These are phyloP conservation scores for Natator depressus DNA, from an alignment of 2,113 vertebrate species.

Conservation along the genomic window DNA sequence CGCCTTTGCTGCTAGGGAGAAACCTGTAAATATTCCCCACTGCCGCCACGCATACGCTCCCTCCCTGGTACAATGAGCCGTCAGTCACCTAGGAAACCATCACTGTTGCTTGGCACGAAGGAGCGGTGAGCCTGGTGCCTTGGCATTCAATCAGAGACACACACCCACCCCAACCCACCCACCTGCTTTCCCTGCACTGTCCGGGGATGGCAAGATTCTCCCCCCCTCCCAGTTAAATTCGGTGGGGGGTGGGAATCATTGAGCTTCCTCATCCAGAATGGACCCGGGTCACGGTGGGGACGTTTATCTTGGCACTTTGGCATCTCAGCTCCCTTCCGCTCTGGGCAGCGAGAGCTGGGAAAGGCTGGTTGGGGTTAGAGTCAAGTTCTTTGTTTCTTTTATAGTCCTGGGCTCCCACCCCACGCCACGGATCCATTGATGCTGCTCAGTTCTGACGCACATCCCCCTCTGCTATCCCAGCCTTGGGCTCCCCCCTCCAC, in stretches of 20 bases:
- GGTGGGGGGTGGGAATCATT: not conserved
- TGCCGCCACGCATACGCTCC: not conserved
- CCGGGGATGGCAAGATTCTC: not conserved
- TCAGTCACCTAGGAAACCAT: constrained; percentile 29
- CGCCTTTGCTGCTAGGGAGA: constrained; percentile 22
- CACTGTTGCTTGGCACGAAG: not conserved
- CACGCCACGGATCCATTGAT: not conserved
- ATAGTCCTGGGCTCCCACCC: not conserved
- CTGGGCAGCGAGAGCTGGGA: not conserved
- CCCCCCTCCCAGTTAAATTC: not conserved
- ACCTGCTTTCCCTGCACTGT: not conserved
- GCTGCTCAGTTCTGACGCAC: not conserved
- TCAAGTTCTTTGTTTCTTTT: not conserved
- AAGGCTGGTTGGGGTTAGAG: not conserved
- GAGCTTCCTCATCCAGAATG: too few relatives aligned
- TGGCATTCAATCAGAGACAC: not conserved
- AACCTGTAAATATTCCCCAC: not conserved
- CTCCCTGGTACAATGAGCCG: not conserved
- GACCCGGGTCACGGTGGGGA: not conserved
- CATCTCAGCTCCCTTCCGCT: not conserved
- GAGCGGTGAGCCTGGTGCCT: not conserved
- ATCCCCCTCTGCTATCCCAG: not conserved
- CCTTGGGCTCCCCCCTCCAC: not conserved
- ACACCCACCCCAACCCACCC: not conserved
- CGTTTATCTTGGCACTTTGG: not conserved